Evolutionary conservation across 30 jellyfish, hydroid and myxozoan genomes (phyloP), one percentile per base, ranked within the genome.

Genomic region (Turritopsis dohrnii): DNA sequence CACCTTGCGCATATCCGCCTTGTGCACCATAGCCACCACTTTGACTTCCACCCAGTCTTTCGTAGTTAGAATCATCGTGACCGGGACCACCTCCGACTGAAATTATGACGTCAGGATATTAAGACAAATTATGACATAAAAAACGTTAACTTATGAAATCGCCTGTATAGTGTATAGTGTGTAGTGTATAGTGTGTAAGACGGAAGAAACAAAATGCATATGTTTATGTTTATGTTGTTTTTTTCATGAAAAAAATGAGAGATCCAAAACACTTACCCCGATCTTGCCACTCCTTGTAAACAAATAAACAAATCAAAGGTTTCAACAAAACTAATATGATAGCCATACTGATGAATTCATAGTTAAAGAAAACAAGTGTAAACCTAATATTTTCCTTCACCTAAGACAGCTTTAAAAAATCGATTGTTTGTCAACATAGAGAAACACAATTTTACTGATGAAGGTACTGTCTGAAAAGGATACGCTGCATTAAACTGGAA

Each of bases 401-500:
- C 5, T 3, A 41, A 3, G 13, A 41, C 5, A 41, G 9, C 60
- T 41, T 41, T 41, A 41, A 3, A 41, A 41, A 41, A 3, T 5
- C 60, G 9, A 3, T 41, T 41, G 9, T 41, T 41, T 41, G 60
- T 41, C 76, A 66, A 19, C 22, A n/a, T 9, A 69, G 77, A 7
- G 28, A 60, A 18, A 60, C 21, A 23, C 22, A 60, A 60, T 21
- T 23, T 18, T 60, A 60, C 73, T 18, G 22, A 60, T 69, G 77
- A n/a, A 1, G 30, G 77, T 60, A 54, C 72, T 54, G n/a, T 54
- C 72, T 54, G 72, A 21, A 69, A 69, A 69, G 19, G 77, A 69
- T 69, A 69, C 77, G 77, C 77, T 69, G 77, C 77, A 27, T 69
- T 69, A 19, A 69, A 69, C 8, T 69, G 77, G 22, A 69, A 69